Conservation (phyloP, 2,888 invertebrate species). For the Ectropis crepuscularia region DNA sequence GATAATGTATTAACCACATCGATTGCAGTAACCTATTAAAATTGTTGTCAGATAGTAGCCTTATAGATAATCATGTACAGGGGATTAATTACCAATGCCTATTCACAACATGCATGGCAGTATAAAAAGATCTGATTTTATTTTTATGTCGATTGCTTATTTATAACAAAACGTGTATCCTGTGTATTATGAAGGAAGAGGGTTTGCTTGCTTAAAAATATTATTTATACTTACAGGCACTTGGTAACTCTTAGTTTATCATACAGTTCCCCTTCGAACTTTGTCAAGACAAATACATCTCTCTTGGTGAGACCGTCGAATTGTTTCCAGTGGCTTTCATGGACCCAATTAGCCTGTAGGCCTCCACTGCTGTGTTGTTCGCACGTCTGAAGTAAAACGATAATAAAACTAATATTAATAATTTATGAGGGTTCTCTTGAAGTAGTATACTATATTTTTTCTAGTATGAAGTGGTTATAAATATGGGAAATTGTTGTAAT, state of each 20-base stretch:
- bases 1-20: too few species aligned
- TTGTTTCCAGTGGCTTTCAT: slow-evolving; percentile 85
- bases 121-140: too few species aligned
- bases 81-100: too few species aligned
- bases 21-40: too few species aligned
- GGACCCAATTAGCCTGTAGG: slow-evolving; percentile 86
- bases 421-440: too few species aligned
- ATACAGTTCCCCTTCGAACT: slow-evolving; percentile 90
- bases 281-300: slow-evolving; percentile 91
- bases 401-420: background rate
- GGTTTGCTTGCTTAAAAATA: background rate
- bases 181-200: too few species aligned
- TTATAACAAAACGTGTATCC: too few species aligned
- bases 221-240: slow-evolving; percentile 86
- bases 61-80: too few species aligned
- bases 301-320: slow-evolving; percentile 86
- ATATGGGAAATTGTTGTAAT: background rate
- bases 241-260: slow-evolving; percentile 86
- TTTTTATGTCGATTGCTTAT: too few species aligned
- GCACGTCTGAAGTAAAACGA: slow-evolving; percentile 73
- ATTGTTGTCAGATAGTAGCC: too few species aligned
- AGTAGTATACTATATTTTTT: background rate
- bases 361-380: slow-evolving; percentile 82
- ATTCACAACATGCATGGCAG: too few species aligned
- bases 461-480: background rate